Percentiles rank a stretch among this genome's conserved stretches.
These are phyloP conservation scores for Acanthopagrus latus DNA, from an alignment of 2,797 vertebrate species.

Conservation along the genomic window DNA sequence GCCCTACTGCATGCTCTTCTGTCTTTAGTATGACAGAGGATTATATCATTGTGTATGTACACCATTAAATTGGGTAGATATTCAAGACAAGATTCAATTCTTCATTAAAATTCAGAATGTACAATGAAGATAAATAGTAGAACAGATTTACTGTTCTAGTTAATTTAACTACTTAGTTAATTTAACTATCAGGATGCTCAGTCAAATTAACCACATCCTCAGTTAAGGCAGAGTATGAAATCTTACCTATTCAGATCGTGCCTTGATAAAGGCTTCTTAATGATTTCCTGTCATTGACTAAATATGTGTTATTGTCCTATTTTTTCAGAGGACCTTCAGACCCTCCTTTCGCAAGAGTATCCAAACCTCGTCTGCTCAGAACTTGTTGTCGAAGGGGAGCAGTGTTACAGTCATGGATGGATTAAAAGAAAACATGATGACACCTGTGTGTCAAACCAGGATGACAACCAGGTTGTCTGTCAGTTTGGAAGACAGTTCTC, in stretches of 20 bases:
- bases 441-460: slow-evolving; percentile 9
- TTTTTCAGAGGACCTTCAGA: slow-evolving; percentile 74
- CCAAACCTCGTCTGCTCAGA: slow-evolving; percentile 79
- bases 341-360: slow-evolving; percentile 76
- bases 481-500: slow-evolving; percentile 84
- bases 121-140: not conserved
- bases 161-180: not conserved
- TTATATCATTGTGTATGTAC: not conserved
- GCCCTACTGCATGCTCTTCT: not conserved
- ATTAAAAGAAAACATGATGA: slow-evolving; percentile 15
- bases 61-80: not conserved
- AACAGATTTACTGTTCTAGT: not conserved
- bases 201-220: not conserved
- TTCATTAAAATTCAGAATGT: not conserved
- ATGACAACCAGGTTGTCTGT: slow-evolving; percentile 46
- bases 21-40: not conserved
- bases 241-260: not conserved
- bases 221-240: not conserved
- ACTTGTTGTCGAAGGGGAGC: slow-evolving; percentile 76
- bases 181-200: not conserved
- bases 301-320: not conserved
- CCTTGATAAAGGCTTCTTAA: not conserved
- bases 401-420: slow-evolving; percentile 62
- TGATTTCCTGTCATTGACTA: not conserved
- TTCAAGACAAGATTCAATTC: not conserved